A percentile compares a stretch with the other conserved stretches of the same genome.
Evolutionary conservation across 2,888 invertebrate genomes (phyloP).

Genomic region (Idaea dimidiata): DNA sequence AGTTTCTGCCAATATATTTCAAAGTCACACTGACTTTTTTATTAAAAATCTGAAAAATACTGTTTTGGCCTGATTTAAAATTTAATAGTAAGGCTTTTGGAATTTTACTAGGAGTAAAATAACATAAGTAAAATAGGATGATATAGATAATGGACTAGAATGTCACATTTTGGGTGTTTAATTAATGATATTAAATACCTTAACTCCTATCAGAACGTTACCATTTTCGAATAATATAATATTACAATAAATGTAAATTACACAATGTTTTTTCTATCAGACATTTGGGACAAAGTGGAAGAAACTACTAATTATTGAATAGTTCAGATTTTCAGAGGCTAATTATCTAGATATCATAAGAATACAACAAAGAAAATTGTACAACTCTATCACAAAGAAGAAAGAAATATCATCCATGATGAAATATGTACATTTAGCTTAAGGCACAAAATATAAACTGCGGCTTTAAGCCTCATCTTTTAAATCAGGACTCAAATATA

Average conservation of each 20-base stretch:
- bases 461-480: conserved; percentile 62
- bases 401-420: conserved; percentile 65
- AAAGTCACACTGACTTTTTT: background rate
- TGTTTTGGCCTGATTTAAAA: background rate
- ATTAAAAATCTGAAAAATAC: background rate
- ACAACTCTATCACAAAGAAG: conserved; percentile 57
- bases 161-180: conserved; percentile 3
- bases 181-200: background rate
- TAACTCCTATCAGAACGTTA: background rate
- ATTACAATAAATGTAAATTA: background rate
- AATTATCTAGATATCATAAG: conserved; percentile 6
- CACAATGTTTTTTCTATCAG: background rate
- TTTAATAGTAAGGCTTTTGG: background rate
- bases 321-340: background rate
- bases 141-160: conserved; percentile 3
- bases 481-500: conserved; percentile 46
- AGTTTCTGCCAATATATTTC: background rate
- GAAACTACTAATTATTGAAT: background rate
- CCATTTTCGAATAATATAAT: background rate
- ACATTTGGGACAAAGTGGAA: background rate
- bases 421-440: conserved; percentile 62
- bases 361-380: conserved; percentile 46
- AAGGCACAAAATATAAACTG: conserved; percentile 68
- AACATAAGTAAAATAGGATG: background rate
- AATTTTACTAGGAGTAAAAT: background rate